Evolutionary conservation across 2,113 vertebrate genomes (phyloP).

Genomic region (Mobula hypostoma): DNA sequence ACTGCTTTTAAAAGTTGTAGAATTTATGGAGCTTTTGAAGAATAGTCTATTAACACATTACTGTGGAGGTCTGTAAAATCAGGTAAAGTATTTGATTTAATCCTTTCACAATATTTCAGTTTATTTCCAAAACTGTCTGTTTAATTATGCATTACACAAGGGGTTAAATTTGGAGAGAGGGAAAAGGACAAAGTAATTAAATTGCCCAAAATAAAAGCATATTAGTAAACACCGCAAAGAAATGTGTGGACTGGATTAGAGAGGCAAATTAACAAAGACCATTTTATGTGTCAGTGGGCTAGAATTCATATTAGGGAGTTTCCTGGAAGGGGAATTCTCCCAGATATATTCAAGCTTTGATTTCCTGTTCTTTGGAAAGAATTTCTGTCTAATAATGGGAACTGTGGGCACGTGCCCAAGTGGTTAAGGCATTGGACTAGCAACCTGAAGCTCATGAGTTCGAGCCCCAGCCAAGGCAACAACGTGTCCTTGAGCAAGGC

Average conservation of each 20-base stretch:
- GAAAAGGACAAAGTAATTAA: background rate
- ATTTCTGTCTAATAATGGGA: background rate
- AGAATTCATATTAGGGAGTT: background rate
- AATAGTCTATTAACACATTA: background rate
- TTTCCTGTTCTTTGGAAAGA: background rate
- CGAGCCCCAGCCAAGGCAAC: too few species aligned
- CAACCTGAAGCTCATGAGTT: too few species aligned
- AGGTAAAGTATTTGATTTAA: background rate
- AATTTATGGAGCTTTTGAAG: background rate
- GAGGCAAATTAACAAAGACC: background rate
- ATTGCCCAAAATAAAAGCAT: background rate
- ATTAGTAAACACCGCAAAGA: background rate
- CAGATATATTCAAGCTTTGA: background rate
- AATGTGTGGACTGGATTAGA: background rate
- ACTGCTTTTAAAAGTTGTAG: background rate
- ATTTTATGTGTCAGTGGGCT: background rate
- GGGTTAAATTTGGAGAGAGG: background rate
- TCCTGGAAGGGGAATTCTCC: background rate
- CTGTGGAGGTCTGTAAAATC: background rate
- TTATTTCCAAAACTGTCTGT: background rate
- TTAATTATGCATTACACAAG: background rate
- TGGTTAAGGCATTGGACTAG: too few species aligned
- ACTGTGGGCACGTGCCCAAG: too few species aligned
- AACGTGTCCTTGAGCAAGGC: too few species aligned
- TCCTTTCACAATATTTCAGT: background rate